These are phyloP conservation scores for Chrosomus eos DNA, from an alignment of 2,797 vertebrate genomes.

Conservation along the genomic window DNA sequence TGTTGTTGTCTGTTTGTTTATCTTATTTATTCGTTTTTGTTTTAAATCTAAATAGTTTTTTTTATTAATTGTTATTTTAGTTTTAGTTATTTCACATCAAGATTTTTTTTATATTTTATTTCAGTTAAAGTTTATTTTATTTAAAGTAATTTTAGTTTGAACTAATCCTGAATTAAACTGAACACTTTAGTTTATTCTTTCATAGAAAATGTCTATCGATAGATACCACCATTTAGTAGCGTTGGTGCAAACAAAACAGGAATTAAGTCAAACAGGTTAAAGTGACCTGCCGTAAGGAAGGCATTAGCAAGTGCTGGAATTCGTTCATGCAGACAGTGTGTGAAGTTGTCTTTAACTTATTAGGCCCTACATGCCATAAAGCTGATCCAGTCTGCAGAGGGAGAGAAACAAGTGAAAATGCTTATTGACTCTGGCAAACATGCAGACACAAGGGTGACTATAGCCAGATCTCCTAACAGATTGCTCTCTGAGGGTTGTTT, in stretches of 20 bases:
- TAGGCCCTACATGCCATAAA: constrained; percentile 58
- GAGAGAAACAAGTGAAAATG: constrained; percentile 55
- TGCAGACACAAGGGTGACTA: constrained; percentile 49
- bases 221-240: background rate
- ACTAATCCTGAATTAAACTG: background rate
- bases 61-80: background rate
- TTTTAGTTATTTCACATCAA: background rate
- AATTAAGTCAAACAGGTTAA: constrained; percentile 2
- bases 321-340: constrained; percentile 51
- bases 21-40: background rate
- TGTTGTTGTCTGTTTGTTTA: background rate
- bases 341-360: constrained; percentile 54
- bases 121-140: background rate
- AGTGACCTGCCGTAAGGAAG: constrained; percentile 26
- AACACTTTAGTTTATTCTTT: background rate
- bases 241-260: background rate
- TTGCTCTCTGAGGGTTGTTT: constrained; percentile 42
- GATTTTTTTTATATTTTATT: background rate
- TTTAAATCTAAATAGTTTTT: background rate
- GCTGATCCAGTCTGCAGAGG: constrained; percentile 49
- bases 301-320: constrained; percentile 49
- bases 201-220: background rate
- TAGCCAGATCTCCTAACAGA: constrained; percentile 53
- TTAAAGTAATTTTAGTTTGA: background rate
- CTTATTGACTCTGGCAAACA: constrained; percentile 59